These are phyloP conservation scores for Chesias legatella DNA, from an alignment of 2,888 invertebrate genomes.

Conservation along the genomic window DNA sequence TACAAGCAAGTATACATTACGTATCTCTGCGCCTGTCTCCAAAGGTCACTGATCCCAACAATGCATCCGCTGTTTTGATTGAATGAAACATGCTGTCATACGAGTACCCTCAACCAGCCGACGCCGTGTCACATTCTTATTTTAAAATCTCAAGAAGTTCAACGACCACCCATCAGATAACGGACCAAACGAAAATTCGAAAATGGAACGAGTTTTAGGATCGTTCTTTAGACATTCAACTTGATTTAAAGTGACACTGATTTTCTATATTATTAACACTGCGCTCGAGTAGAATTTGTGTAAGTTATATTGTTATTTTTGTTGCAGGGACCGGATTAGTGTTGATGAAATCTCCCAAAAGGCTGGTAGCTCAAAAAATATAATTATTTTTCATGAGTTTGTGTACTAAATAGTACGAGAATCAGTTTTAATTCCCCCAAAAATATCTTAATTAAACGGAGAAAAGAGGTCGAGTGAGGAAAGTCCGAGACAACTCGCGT, in stretches of 20 bases:
- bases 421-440: constrained; percentile 46
- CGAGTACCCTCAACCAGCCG: constrained; percentile 22
- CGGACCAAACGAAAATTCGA: constrained; percentile 41
- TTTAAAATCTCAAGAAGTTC: constrained; percentile 41
- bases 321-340: constrained; percentile 52
- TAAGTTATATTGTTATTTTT: constrained; percentile 38
- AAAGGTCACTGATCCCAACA: constrained; percentile 46
- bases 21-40: constrained; percentile 32
- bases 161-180: constrained; percentile 44
- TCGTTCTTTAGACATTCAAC: constrained; percentile 32
- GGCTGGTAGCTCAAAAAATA: constrained; percentile 47
- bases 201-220: constrained; percentile 45
- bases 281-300: constrained; percentile 24
- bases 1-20: constrained; percentile 33
- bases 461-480: constrained; percentile 52
- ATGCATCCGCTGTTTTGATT: constrained; percentile 61
- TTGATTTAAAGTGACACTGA: constrained; percentile 40
- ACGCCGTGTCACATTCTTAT: constrained; percentile 37
- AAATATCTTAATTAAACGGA: constrained; percentile 61
- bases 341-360: constrained; percentile 42
- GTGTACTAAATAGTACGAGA: constrained; percentile 27
- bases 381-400: constrained; percentile 19
- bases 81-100: constrained; percentile 53
- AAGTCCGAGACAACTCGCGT: constrained; percentile 57
- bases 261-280: constrained; percentile 37